Conservation (phyloP, 2,888 invertebrate genomes). For the Dorcus hopei region DNA sequence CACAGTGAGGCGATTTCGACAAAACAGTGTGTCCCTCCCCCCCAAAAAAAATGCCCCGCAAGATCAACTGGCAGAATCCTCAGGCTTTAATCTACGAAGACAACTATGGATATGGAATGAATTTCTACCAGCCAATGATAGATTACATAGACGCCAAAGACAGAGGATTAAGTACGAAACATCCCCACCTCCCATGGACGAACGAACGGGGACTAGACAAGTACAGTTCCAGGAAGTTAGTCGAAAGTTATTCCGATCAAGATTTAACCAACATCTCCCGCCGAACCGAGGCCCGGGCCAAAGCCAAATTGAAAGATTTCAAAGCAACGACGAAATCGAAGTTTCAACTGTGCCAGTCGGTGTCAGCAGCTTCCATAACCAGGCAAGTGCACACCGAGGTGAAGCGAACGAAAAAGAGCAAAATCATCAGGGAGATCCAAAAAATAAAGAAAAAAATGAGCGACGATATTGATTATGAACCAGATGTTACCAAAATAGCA, state of each 20-base stretch:
- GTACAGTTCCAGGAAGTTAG: constrained; percentile 62
- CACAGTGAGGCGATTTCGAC: background rate
- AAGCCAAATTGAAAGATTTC: constrained; percentile 61
- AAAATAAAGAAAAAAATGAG: constrained; percentile 42
- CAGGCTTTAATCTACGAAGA: constrained; percentile 72
- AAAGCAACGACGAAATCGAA: constrained; percentile 60
- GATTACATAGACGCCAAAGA: constrained; percentile 76
- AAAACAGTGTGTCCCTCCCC: background rate
- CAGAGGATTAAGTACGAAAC: constrained; percentile 41
- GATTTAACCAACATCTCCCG: constrained; percentile 66
- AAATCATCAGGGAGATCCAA: constrained; percentile 42
- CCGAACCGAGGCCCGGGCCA: constrained; percentile 67
- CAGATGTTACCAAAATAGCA: constrained; percentile 49
- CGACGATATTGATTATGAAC: constrained; percentile 50
- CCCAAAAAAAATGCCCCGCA: constrained; percentile 9
- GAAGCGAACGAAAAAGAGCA: constrained; percentile 39
- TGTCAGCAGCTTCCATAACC: constrained; percentile 60
- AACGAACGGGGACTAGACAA: constrained; percentile 67
- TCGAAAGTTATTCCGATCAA: constrained; percentile 64
- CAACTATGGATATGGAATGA: constrained; percentile 80
- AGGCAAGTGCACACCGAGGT: constrained; percentile 61
- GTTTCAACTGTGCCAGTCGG: constrained; percentile 61
- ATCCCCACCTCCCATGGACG: constrained; percentile 71
- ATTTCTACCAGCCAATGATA: constrained; percentile 85
- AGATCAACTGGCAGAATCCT: constrained; percentile 43